Base-by-base conservation (phyloP, 2,113 vertebrate species). In the Dicaeum eximium region DNA sequence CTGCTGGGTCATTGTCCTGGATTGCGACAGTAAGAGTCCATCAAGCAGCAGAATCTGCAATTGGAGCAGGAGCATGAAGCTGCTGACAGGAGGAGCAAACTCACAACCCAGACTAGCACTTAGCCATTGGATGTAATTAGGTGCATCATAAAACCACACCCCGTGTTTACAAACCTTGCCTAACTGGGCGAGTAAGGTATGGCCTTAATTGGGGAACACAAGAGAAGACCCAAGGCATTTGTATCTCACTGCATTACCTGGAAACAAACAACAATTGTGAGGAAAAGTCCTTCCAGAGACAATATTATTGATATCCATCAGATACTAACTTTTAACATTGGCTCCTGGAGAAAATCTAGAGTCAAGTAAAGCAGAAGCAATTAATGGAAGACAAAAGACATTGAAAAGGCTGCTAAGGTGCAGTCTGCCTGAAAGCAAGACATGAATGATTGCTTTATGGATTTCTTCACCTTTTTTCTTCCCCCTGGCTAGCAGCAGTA, bases 1-100 rank as follows among this genome's bases (percentile, higher is more conserved):
- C 62, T 97, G 96, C 71, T 48, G 33, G 88, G 75, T 94, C 92
- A 90, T 42, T 57, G 31, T 88, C 48, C 62, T 61, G 61, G 66
- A 65, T 71, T 82, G 58, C 2, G 0, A 65, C 85, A 90, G 66
- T 67, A 80, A 7, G 56, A 95, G 45, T 72, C 54, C 89, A 45
- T 64, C 66, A 72, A 75, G 64, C 38, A 92, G 79, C 53, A 87
- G n/a, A 65, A 77, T 60, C 71, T 90, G 62, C 87, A 58, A 18
- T 4, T 50, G 81, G 64, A 78, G 50, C 23, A 65, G 85, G 28
- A 95, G 42, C 28, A 42, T 8, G 11, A 69, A 86, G 74, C 74
- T 92, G 85, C 73, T 77, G 81, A 54, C 75, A 88, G 42, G 38
- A 93, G 71, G 10, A 88, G 30, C 75, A 90, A 60, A 31, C 33